Conservation (phyloP, 2,888 invertebrate species). For the Oxytorus armatus region DNA sequence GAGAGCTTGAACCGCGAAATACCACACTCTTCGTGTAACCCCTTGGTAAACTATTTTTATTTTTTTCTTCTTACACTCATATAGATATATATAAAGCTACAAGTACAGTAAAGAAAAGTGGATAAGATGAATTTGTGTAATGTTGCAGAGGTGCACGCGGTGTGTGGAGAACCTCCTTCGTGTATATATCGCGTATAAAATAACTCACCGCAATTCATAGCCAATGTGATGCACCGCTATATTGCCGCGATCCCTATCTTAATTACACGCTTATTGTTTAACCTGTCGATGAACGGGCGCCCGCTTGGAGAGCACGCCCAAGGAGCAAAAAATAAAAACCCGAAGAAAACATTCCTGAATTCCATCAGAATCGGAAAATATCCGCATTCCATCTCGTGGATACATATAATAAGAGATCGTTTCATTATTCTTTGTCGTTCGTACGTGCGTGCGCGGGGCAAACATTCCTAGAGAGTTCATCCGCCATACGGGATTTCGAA, state of each 20-base stretch:
- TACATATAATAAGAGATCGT: not conserved
- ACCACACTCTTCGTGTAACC: slow-evolving; percentile 38
- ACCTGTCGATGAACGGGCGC: slow-evolving; percentile 61
- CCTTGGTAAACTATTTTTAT: slow-evolving; percentile 35
- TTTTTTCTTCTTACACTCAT: not conserved
- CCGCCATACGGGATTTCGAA: slow-evolving; percentile 28
- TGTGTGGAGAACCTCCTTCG: not conserved
- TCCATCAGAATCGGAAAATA: slow-evolving; percentile 37
- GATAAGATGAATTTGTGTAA: slow-evolving; percentile 37
- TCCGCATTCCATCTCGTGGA: slow-evolving; percentile 55
- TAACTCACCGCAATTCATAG: not conserved
- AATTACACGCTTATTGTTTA: slow-evolving; percentile 66
- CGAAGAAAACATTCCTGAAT: slow-evolving; percentile 52
- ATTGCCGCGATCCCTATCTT: slow-evolving; percentile 58
- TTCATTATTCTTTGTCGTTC: not conserved
- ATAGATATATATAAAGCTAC: not conserved
- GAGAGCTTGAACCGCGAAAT: slow-evolving; percentile 47
- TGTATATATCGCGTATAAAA: not conserved
- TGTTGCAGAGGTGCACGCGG: not conserved
- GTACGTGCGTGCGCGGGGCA: not conserved
- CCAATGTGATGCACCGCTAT: slow-evolving; percentile 1
- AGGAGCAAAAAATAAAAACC: not conserved
- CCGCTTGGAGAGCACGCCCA: slow-evolving; percentile 18
- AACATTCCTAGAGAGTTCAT: slow-evolving; percentile 44
- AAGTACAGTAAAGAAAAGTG: not conserved